Percentiles rank a stretch among this genome's conserved stretches.
phyloP scores from a whole-genome alignment of 2,113 vertebrate species.

The Paradoxurus hermaphroditus region DNA sequence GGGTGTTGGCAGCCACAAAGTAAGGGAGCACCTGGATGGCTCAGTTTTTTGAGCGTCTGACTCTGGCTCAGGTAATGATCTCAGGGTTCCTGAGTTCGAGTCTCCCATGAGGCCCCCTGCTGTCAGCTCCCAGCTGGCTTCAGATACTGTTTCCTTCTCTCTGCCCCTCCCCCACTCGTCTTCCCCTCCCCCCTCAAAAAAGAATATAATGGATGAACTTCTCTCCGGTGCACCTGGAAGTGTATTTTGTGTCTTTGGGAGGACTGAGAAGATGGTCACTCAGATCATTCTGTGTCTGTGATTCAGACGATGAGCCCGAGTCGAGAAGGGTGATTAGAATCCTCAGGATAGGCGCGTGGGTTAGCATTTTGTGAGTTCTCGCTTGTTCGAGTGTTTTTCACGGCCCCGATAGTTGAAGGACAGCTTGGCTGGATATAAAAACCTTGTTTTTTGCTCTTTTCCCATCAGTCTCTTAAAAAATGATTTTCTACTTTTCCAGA shows the following conservation, averaged over 20 bases:
- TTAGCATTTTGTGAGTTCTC: background rate
- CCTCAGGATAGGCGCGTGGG: background rate
- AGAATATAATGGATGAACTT: background rate
- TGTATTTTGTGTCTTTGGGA: background rate
- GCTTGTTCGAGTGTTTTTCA: background rate
- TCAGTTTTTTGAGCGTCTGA: too few species aligned
- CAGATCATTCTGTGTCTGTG: background rate
- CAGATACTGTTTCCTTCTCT: too few species aligned
- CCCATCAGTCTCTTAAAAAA: background rate
- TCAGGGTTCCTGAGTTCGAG: too few species aligned
- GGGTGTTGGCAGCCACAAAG: background rate
- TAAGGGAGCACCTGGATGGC: background rate
- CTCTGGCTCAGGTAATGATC: too few species aligned
- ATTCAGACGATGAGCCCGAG: background rate
- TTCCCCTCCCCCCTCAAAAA: too few species aligned
- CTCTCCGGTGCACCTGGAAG: background rate
- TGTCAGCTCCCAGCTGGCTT: too few species aligned
- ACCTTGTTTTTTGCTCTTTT: background rate
- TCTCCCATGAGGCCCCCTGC: too few species aligned
- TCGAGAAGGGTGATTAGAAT: background rate
- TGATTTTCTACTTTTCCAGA: background rate
- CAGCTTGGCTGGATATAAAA: background rate
- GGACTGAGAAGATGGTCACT: background rate
- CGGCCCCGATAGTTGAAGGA: background rate
- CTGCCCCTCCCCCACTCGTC: too few species aligned